Conservation (phyloP, 2,888 invertebrate genomes). For the Nipponacmea schrenckii region DNA sequence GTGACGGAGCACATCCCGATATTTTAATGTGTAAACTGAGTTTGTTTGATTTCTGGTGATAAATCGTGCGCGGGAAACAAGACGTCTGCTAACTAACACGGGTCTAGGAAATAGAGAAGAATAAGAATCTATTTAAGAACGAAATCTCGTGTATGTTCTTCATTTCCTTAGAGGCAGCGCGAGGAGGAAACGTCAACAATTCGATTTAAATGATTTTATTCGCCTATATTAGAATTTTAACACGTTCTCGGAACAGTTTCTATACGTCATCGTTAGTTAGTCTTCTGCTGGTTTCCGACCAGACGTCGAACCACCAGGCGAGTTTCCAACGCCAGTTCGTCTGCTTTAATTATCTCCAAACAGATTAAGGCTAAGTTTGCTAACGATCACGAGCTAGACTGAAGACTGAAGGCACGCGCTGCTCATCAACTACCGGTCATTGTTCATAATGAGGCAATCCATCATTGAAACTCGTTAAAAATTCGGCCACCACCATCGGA, state of each 20-base stretch:
- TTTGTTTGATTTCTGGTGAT: constrained; percentile 21
- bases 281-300: no score
- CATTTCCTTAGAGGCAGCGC: constrained; percentile 13
- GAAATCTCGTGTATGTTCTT: constrained; percentile 13
- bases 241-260: neutral
- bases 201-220: neutral
- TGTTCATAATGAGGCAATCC: no score
- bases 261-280: neutral
- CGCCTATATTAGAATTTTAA: neutral
- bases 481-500: no score
- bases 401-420: no score
- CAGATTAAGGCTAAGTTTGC: no score
- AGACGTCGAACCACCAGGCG: no score
- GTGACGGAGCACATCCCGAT: neutral
- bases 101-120: constrained; percentile 20
- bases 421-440: no score
- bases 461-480: no score
- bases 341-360: no score
- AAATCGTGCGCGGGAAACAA: constrained; percentile 19
- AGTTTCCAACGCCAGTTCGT: no score
- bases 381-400: no score
- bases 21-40: constrained; percentile 7
- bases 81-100: constrained; percentile 20
- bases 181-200: constrained; percentile 7
- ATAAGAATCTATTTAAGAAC: constrained; percentile 21